Conservation (phyloP, 2,888 invertebrate species). For the Calliphora vomitoria region DNA sequence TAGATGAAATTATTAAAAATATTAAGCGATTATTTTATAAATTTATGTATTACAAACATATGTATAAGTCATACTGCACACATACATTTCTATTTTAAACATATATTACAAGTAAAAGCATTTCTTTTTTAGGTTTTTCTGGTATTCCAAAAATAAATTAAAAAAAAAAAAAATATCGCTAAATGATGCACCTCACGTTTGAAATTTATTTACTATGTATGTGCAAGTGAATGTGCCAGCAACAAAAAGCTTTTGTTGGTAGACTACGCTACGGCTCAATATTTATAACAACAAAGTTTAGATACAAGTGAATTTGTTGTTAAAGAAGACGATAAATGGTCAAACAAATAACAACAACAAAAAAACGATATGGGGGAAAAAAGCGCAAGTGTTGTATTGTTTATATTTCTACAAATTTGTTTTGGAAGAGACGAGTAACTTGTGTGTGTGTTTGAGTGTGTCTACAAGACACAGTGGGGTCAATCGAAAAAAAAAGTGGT, state of each 20-base stretch:
- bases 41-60: background rate
- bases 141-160: background rate
- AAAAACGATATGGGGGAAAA: background rate
- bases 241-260: conserved; percentile 32
- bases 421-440: conserved; percentile 42
- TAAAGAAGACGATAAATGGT: background rate
- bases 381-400: conserved; percentile 54
- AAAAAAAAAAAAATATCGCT: conserved; percentile 38
- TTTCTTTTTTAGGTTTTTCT: conserved; percentile 20
- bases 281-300: conserved; percentile 52
- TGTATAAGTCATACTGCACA: no score
- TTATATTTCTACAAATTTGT: conserved; percentile 54
- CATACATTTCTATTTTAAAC: no score
- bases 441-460: background rate
- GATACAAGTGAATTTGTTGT: conserved; percentile 33
- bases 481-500: no score
- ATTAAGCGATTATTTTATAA: conserved; percentile 56
- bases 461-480: background rate
- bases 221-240: conserved; percentile 25
- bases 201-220: conserved; percentile 16
- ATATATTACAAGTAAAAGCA: conserved; percentile 48
- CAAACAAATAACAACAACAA: conserved; percentile 6
- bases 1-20: conserved; percentile 37
- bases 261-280: background rate
- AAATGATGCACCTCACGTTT: conserved; percentile 67